Conservation (phyloP, 2,888 invertebrate species). For the Mechanitis mazaeus region DNA sequence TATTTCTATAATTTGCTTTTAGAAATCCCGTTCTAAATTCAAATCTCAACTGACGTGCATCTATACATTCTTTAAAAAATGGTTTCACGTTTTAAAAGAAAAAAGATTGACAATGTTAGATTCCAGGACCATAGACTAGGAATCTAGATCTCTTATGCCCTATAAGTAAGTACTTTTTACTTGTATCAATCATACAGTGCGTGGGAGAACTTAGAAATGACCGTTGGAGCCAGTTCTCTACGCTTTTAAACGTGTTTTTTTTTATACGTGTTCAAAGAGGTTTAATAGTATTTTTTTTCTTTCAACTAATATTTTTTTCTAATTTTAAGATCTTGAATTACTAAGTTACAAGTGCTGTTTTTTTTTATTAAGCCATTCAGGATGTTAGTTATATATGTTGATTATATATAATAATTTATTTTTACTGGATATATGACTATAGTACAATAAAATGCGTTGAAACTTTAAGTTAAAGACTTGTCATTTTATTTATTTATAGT, state of each 20-base stretch:
- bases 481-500: too few relatives aligned
- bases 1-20: slow-evolving; percentile 34
- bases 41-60: slow-evolving; percentile 30
- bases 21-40: slow-evolving; percentile 34
- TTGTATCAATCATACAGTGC: slow-evolving; percentile 15
- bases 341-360: too few relatives aligned
- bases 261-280: slow-evolving; percentile 4
- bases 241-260: slow-evolving; percentile 35
- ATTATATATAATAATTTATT: too few relatives aligned
- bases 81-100: too few relatives aligned
- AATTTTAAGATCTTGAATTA: too few relatives aligned
- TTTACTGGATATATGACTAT: too few relatives aligned
- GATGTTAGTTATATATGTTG: too few relatives aligned
- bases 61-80: too few relatives aligned
- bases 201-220: slow-evolving; percentile 37
- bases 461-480: too few relatives aligned
- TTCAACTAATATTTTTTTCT: background rate
- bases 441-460: too few relatives aligned
- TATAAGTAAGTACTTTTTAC: slow-evolving; percentile 14
- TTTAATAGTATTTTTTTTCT: slow-evolving; percentile 32
- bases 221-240: slow-evolving; percentile 45
- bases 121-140: slow-evolving; percentile 15
- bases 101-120: background rate
- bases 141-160: slow-evolving; percentile 13
- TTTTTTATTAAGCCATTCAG: too few relatives aligned